A percentile compares a stretch with the other conserved stretches of the same genome.
Conservation (phyloP, 1,140 invertebrate species). For the Lordiphosa stackelbergi region DNA sequence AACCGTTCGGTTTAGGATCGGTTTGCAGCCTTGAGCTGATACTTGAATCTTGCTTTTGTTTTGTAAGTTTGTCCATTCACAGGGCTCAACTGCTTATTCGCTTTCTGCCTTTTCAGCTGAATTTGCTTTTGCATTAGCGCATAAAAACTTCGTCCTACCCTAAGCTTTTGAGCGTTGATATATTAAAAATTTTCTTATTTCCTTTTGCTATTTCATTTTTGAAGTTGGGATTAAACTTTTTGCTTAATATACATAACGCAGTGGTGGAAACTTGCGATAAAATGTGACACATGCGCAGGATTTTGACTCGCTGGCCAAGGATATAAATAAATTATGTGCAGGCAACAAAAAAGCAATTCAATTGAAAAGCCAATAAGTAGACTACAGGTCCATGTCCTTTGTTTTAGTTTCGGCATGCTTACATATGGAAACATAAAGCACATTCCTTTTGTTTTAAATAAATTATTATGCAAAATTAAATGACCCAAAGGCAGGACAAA, state of each 20-base stretch:
- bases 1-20: no score
- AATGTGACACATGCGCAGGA: constrained; percentile 68
- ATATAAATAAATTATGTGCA: constrained; percentile 65
- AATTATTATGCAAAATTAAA: constrained; percentile 76
- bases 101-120: neutral
- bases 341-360: constrained; percentile 55
- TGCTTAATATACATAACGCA: constrained; percentile 65
- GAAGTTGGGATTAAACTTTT: constrained; percentile 46
- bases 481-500: constrained; percentile 62
- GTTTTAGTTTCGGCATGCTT: constrained; percentile 44
- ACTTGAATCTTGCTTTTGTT: no score
- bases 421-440: constrained; percentile 71
- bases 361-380: constrained; percentile 68
- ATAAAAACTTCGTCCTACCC: constrained; percentile 17
- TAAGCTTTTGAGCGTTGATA: constrained; percentile 24
- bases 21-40: no score
- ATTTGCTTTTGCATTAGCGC: constrained; percentile 10
- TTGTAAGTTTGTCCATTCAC: neutral
- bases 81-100: neutral
- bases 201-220: constrained; percentile 10
- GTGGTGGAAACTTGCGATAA: constrained; percentile 54
- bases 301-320: constrained; percentile 65
- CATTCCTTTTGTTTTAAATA: constrained; percentile 62
- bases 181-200: constrained; percentile 27
- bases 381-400: constrained; percentile 48